phyloP scores from a whole-genome alignment of 2,888 invertebrate species.

The Lepidochrysops patricia region DNA sequence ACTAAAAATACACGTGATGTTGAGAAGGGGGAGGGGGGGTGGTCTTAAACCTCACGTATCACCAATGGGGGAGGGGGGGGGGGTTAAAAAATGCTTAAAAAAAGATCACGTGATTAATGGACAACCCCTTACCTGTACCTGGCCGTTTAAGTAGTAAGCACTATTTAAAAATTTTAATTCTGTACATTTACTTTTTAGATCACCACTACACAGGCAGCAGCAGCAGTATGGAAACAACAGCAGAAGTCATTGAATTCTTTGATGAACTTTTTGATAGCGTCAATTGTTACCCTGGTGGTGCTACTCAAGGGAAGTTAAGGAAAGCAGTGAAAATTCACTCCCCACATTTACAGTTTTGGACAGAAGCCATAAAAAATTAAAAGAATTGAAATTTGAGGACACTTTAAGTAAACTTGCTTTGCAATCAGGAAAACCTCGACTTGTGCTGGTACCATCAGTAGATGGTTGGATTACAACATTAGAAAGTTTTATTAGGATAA shows the following conservation, averaged over 20 bases:
- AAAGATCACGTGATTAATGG: no score
- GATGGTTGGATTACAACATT: conserved; percentile 24
- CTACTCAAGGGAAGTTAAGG: conserved; percentile 18
- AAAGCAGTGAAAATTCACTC: conserved; percentile 17
- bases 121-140: no score
- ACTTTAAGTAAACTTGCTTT: conserved; percentile 14
- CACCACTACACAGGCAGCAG: neutral
- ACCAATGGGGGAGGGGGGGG: no score
- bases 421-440: conserved; percentile 10
- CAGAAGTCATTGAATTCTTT: conserved; percentile 20
- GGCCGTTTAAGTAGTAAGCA: neutral
- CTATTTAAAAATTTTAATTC: neutral
- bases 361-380: conserved; percentile 18
- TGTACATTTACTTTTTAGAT: conserved; percentile 1
- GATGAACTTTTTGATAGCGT: conserved; percentile 21
- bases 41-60: no score
- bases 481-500: conserved; percentile 23
- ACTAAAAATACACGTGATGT: no score
- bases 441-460: conserved; percentile 21
- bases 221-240: conserved; percentile 14
- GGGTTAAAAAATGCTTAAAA: no score
- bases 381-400: conserved; percentile 18
- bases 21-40: no score
- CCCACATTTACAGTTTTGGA: conserved; percentile 20
- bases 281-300: conserved; percentile 16